These are phyloP conservation scores for Sphaeramia orbicularis DNA, from an alignment of 2,797 vertebrate genomes.

Conservation along the genomic window DNA sequence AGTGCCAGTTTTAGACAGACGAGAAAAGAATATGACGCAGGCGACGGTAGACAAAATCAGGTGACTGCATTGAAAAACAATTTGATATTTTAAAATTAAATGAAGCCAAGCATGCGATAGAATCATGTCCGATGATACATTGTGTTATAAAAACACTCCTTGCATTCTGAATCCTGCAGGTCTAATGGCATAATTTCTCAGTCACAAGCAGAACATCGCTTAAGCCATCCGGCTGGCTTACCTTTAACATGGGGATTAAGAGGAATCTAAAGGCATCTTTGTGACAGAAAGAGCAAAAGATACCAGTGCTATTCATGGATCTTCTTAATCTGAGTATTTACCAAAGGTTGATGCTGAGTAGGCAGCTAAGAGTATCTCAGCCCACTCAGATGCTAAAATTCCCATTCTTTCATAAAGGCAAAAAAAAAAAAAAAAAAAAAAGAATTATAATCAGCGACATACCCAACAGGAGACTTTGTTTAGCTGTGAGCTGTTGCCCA, in stretches of 20 bases:
- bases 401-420: constrained; percentile 50
- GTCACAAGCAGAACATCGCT: constrained; percentile 74
- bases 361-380: constrained; percentile 66
- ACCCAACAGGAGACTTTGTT: constrained; percentile 44
- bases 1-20: constrained; percentile 91
- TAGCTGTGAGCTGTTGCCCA: constrained; percentile 41
- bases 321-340: constrained; percentile 80
- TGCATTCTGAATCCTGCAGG: constrained; percentile 59
- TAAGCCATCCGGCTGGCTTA: constrained; percentile 76
- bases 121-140: constrained; percentile 66
- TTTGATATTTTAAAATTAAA: constrained; percentile 75
- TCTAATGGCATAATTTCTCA: constrained; percentile 76
- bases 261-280: constrained; percentile 73
- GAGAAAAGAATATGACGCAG: constrained; percentile 40
- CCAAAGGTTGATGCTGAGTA: constrained; percentile 76
- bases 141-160: constrained; percentile 62
- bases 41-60: constrained; percentile 62
- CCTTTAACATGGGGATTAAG: constrained; percentile 79
- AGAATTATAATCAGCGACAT: constrained; percentile 39
- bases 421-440: constrained; percentile 45
- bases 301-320: constrained; percentile 67
- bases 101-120: constrained; percentile 68
- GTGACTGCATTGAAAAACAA: constrained; percentile 74
- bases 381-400: constrained; percentile 72
- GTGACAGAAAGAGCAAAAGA: constrained; percentile 72